phyloP scores from a whole-genome alignment of 2,113 vertebrate species.

The Odocoileus virginianus region DNA sequence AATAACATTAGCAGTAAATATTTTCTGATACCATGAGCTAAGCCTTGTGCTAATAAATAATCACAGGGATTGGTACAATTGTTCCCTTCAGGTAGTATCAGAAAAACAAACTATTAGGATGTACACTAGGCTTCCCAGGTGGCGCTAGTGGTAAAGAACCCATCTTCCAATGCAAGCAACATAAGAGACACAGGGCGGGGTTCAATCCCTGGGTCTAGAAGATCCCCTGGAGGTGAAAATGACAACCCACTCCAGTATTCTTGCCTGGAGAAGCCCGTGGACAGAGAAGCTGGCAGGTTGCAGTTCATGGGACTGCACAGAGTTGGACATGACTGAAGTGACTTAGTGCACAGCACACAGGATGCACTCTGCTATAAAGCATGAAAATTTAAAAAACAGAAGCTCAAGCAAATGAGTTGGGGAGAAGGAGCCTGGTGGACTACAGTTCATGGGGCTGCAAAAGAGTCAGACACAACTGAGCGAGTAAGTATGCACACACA shows the following conservation, averaged over 20 bases:
- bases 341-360: not conserved
- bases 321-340: fast-evolving
- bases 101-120: not conserved
- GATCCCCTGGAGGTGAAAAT: not conserved
- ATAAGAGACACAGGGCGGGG: not conserved
- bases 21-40: not conserved
- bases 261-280: not conserved
- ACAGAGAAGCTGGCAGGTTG: not conserved
- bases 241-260: not conserved
- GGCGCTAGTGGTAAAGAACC: not conserved
- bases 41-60: not conserved
- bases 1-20: not conserved
- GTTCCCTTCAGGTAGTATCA: not conserved
- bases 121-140: not conserved
- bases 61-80: not conserved
- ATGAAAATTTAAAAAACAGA: not conserved
- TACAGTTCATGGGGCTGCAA: not conserved
- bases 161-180: fast-evolving
- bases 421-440: not conserved
- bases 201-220: not conserved
- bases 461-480: not conserved
- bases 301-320: not conserved
- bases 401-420: not conserved
- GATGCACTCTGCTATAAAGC: not conserved
- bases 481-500: fast-evolving